phyloP scores from a whole-genome alignment of 2,888 invertebrate species.

The Parnassius smintheus region DNA sequence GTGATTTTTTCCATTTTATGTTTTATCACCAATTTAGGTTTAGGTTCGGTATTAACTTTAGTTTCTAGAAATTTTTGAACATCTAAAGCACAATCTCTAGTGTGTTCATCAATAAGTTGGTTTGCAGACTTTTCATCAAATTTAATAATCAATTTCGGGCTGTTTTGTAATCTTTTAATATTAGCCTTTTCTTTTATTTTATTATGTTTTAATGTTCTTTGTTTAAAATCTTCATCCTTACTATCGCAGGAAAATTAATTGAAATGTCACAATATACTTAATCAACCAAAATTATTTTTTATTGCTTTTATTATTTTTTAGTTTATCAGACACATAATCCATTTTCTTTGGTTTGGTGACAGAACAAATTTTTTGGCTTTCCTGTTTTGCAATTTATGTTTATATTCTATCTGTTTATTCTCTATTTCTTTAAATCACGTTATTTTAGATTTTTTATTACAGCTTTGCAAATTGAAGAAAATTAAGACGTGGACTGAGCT shows the following conservation, averaged over 20 bases:
- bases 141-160: conserved; percentile 25
- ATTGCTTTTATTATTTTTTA: conserved; percentile 47
- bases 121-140: conserved; percentile 24
- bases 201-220: conserved; percentile 38
- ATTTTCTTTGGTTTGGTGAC: conserved; percentile 51
- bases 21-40: conserved; percentile 35
- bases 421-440: conserved; percentile 62
- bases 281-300: conserved; percentile 45
- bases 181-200: conserved; percentile 32
- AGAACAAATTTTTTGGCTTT: conserved; percentile 35
- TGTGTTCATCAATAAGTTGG: conserved; percentile 55
- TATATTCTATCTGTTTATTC: conserved; percentile 45
- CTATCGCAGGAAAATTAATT: conserved; percentile 61
- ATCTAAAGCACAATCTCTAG: conserved; percentile 47
- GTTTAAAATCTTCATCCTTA: conserved; percentile 59
- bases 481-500: too few relatives aligned
- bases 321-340: conserved; percentile 55
- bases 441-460: conserved; percentile 21
- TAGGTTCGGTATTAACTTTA: conserved; percentile 33
- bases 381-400: conserved; percentile 40
- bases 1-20: conserved; percentile 50
- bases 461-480: neutral
- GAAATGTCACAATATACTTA: conserved; percentile 38
- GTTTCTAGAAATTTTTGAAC: conserved; percentile 31
- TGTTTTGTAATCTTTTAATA: conserved; percentile 27